A percentile compares a stretch with the other conserved stretches of the same genome.
Conservation (phyloP, 1,140 invertebrate genomes). For the Drosophila arizonae region DNA sequence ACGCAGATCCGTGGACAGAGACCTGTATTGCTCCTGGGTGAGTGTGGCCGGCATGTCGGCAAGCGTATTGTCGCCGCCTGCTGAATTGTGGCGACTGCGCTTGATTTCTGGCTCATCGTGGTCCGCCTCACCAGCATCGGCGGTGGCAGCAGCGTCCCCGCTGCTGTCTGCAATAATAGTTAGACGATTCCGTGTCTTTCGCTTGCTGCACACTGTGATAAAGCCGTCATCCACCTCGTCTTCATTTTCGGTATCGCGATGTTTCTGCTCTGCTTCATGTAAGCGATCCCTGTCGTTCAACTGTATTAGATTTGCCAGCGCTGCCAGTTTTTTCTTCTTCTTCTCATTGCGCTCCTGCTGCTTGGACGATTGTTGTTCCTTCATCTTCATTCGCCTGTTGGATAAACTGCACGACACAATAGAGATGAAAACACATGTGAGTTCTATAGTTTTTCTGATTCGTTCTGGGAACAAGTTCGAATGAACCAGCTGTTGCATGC, state of each 20-base stretch:
- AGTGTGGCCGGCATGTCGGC: constrained; percentile 50
- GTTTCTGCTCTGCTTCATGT: constrained; percentile 54
- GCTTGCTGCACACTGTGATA: constrained; percentile 56
- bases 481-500: background rate
- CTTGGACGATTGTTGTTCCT: constrained; percentile 77
- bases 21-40: constrained; percentile 84
- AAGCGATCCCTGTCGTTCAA: constrained; percentile 85
- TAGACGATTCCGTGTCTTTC: constrained; percentile 60
- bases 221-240: constrained; percentile 58
- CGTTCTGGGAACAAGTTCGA: background rate
- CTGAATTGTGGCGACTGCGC: constrained; percentile 40
- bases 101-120: constrained; percentile 45
- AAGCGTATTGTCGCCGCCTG: constrained; percentile 54
- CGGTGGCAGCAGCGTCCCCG: background rate
- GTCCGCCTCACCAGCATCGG: constrained; percentile 10
- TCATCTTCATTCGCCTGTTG: constrained; percentile 61
- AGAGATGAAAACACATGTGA: constrained; percentile 42
- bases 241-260: constrained; percentile 15
- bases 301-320: constrained; percentile 85
- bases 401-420: constrained; percentile 51
- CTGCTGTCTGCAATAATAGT: constrained; percentile 45
- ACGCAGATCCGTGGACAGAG: constrained; percentile 84
- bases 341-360: constrained; percentile 85
- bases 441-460: constrained; percentile 6
- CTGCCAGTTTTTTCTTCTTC: constrained; percentile 86